Evolutionary conservation across 2,888 invertebrate species (phyloP).

Genomic region (Eupithecia tripunctaria): DNA sequence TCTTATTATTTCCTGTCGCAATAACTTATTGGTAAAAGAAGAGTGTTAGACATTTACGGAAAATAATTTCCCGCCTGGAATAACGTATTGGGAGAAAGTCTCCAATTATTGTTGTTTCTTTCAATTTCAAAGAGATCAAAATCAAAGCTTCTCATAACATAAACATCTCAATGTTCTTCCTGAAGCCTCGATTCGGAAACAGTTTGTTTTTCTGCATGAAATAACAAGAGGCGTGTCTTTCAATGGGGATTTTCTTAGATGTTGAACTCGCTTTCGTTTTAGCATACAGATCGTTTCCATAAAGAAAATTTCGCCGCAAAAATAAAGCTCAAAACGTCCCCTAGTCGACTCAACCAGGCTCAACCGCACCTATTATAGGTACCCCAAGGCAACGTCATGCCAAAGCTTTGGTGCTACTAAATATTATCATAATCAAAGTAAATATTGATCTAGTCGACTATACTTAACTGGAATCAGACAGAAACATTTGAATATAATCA

Average conservation of each 20-base stretch:
- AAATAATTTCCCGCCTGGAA: conserved; percentile 9
- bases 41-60: not conserved
- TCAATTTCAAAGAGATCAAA: conserved; percentile 13
- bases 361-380: conserved; percentile 27
- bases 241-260: conserved; percentile 24
- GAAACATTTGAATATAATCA: not conserved
- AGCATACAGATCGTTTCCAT: conserved; percentile 38
- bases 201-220: not conserved
- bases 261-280: conserved; percentile 33
- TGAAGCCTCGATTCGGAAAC: conserved; percentile 1
- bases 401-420: conserved; percentile 1
- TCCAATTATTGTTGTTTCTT: conserved; percentile 20
- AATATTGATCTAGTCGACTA: not conserved
- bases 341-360: conserved; percentile 27
- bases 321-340: conserved; percentile 38
- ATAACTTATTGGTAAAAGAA: conserved; percentile 5
- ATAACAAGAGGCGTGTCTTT: conserved; percentile 8
- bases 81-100: conserved; percentile 1
- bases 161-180: not conserved
- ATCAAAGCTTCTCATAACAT: conserved; percentile 18
- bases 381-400: conserved; percentile 10
- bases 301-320: conserved; percentile 36
- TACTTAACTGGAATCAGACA: not conserved
- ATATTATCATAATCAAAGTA: not conserved
- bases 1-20: conserved; percentile 5